Conservation (phyloP, 2,888 invertebrate genomes). For the Chironomus riparius region DNA sequence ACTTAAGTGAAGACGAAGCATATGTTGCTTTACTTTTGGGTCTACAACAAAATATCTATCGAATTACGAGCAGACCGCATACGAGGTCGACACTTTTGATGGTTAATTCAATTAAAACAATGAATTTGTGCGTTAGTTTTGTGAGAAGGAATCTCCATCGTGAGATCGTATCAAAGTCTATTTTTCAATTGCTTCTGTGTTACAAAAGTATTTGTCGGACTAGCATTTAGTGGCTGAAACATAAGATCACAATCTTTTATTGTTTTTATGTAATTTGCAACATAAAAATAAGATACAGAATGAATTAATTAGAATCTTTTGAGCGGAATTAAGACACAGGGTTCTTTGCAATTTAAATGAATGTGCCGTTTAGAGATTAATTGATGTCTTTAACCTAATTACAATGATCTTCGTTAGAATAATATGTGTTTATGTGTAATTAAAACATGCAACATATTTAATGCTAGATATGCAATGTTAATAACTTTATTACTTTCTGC, state of each 20-base stretch:
- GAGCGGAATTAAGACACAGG: too few relatives aligned
- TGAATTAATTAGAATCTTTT: too few relatives aligned
- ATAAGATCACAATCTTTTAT: background rate
- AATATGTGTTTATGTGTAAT: background rate
- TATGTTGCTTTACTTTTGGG: too few relatives aligned
- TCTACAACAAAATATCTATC: background rate
- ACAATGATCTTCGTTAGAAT: too few relatives aligned
- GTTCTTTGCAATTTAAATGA: too few relatives aligned
- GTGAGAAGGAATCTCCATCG: background rate
- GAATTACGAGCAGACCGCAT: background rate
- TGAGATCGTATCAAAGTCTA: background rate
- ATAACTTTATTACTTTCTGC: background rate
- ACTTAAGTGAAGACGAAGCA: background rate
- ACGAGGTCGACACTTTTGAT: background rate
- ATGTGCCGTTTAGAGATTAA: too few relatives aligned
- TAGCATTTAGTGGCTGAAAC: too few relatives aligned
- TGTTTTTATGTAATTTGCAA: background rate
- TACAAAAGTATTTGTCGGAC: background rate
- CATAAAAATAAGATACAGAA: too few relatives aligned
- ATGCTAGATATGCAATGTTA: background rate
- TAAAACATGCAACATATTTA: background rate
- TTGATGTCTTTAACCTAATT: too few relatives aligned
- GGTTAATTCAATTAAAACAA: background rate
- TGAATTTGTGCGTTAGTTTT: background rate
- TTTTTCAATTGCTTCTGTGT: background rate